Base-by-base conservation (phyloP, 2,888 invertebrate species). In the Dorcus parallelipipedus region DNA sequence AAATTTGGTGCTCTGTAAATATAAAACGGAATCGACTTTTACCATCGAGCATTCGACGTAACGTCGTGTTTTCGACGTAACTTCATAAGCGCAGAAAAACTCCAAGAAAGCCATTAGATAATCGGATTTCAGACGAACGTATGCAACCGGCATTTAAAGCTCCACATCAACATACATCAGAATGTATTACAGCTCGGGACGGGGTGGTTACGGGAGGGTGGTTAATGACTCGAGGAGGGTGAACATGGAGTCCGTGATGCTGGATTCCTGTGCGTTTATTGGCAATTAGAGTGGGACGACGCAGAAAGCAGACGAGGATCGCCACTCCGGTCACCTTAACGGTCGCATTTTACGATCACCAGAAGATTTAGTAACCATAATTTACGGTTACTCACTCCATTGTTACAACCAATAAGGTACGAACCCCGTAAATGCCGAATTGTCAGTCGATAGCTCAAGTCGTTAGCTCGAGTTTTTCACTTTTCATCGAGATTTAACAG, bases 91-190 rank as follows among this genome's bases (percentile, higher is more conserved):
- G 54, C 51, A 56, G 59, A 64, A 64, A 61, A 62, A 61, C 53
- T 60, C 55, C 58, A 62, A 57, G 49, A 64, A 58, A 62, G 61
- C 61, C 63, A 64, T 65, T 65, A 62, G 53, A 56, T 61, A 61
- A 62, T 60, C 62, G 62, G 54, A 64, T 64, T 64, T 58, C 45
- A 54, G 51, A 40, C 50, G 49, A 58, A 59, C 57, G 58, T 54
- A 58, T 61, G 56, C 61, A 64, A 58, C 51, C 55, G 52, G 55
- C 60, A 56, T 65, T 65, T 59, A 60, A 56, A 63, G 60, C 60
- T 52, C 54, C 62, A 57, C 58, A 55, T 63, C 60, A 63, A 62
- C 64, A 59, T 64, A 65, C 52, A 65, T 64, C 62, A 64, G 61
- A 61, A 63, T 61, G 64, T 61, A 64, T 61, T 63, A 63, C 59